Evolutionary conservation across 2,888 invertebrate genomes (phyloP), one percentile per base, ranked within the genome.

Genomic region (Carpatolechia fugitivella): DNA sequence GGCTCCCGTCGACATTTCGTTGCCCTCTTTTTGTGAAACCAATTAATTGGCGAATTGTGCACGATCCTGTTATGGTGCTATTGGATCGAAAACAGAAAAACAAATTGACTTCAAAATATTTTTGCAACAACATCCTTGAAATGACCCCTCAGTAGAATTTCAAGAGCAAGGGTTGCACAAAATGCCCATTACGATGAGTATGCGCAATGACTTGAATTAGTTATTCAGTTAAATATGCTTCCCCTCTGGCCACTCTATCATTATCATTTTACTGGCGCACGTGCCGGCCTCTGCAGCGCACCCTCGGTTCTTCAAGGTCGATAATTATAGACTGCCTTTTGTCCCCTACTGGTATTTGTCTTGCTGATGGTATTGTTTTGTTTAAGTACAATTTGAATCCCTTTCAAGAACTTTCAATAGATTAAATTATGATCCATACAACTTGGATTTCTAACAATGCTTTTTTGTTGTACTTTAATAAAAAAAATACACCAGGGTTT

Each of bases 171-270:
- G 82, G 82, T 70, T 76, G 70, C 74, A 79, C 80, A 79, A 85
- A 85, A 82, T 82, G 76, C 76, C 81, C 73, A 75, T 80, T 80
- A 79, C 71, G 66, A 59, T 67, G 68, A 79, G 73, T 78, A 81
- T 81, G 80, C 79, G 84, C 83, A 84, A 79, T 84, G 82, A 80
- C 81, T 85, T 83, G 84, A 88, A 90, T 90, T 89, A 88, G 90
- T 88, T 81, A 89, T 90, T 85, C 85, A 84, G 85, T 86, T 85
- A 84, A 83, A 83, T 83, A 83, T 79, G 71, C 76, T 76, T 80
- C 88, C 86, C 87, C 87, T 82, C 69, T 68, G 78, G 83, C 83
- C 77, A 87, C 85, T 89, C 84, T 85, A 85, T 87, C 85, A 88
- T 89, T 89, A 88, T 80, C 86, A 77, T 85, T 85, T 84, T 81